A percentile compares a stretch with the other conserved stretches of the same genome.
Evolutionary conservation across 2,113 vertebrate genomes (phyloP).

Genomic region (Aramus guarauna): DNA sequence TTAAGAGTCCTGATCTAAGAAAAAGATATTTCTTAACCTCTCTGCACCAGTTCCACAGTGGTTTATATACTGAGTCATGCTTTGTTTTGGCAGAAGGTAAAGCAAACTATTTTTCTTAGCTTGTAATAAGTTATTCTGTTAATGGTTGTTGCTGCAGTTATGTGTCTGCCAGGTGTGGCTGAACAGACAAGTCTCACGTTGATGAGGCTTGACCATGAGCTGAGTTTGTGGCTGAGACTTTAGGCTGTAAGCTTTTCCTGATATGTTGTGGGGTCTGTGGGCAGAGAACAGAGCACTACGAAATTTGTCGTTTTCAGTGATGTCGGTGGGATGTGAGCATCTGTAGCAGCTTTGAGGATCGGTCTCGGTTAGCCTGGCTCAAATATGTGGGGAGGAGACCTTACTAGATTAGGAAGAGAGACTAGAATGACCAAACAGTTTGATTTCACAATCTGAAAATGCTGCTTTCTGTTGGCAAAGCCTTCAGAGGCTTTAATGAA

Average conservation of each 20-base stretch:
- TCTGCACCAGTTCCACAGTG: constrained; percentile 93
- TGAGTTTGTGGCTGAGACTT: not conserved
- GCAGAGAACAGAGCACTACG: not conserved
- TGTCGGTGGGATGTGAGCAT: not conserved
- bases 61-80: constrained; percentile 92
- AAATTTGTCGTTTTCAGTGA: not conserved
- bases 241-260: not conserved
- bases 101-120: not conserved
- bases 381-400: not conserved
- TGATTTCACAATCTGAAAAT: not conserved
- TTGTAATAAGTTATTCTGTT: not conserved
- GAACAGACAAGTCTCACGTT: not conserved
- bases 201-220: not conserved
- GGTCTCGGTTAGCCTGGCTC: not conserved
- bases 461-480: not conserved
- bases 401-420: not conserved
- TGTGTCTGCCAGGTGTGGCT: not conserved
- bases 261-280: not conserved
- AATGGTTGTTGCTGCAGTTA: not conserved
- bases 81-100: constrained; percentile 97
- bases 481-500: not conserved
- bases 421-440: not conserved
- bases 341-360: not conserved
- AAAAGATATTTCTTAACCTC: constrained; percentile 69
- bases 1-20: not conserved